phyloP scores from a whole-genome alignment of 1,140 invertebrate genomes.

The Aphelenchoides fujianensis region DNA sequence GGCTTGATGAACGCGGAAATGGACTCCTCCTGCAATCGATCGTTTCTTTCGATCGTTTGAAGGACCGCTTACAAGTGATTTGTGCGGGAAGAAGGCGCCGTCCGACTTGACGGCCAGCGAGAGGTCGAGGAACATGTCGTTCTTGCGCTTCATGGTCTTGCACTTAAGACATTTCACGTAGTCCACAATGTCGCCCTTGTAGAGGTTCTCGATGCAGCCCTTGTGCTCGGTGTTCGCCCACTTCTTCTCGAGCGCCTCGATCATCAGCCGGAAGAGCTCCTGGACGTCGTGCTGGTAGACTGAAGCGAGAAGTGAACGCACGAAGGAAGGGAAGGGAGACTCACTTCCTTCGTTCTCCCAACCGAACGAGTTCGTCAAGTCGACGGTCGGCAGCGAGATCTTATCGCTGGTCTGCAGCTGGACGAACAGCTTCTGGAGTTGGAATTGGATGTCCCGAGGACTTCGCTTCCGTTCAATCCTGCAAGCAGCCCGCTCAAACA shows the following conservation, averaged over 20 bases:
- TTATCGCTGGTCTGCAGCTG: constrained; percentile 73
- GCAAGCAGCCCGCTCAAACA: not conserved
- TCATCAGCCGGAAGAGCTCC: constrained; percentile 84
- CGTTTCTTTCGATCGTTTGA: not conserved
- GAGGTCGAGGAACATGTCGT: constrained; percentile 83
- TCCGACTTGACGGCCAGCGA: constrained; percentile 81
- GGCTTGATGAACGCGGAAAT: constrained; percentile 79
- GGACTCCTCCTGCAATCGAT: constrained; percentile 74
- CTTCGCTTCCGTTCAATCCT: constrained; percentile 68
- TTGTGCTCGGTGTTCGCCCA: constrained; percentile 77
- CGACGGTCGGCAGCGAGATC: constrained; percentile 76
- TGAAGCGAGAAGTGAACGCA: not conserved
- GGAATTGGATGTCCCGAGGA: constrained; percentile 73
- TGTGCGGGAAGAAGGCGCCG: constrained; percentile 75
- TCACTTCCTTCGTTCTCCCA: constrained; percentile 78
- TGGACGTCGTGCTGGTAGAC: constrained; percentile 80
- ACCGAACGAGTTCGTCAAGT: constrained; percentile 82
- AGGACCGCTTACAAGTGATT: constrained; percentile 75
- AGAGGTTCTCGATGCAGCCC: constrained; percentile 76
- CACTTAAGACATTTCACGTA: constrained; percentile 82
- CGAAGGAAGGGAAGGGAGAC: not conserved
- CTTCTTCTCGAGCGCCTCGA: constrained; percentile 81
- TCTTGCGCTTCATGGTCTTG: constrained; percentile 76
- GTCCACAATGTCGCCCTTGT: constrained; percentile 66
- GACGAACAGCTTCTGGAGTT: constrained; percentile 82